Conservation (phyloP, 2,797 vertebrate species). For the Rhynchotus rufescens region DNA sequence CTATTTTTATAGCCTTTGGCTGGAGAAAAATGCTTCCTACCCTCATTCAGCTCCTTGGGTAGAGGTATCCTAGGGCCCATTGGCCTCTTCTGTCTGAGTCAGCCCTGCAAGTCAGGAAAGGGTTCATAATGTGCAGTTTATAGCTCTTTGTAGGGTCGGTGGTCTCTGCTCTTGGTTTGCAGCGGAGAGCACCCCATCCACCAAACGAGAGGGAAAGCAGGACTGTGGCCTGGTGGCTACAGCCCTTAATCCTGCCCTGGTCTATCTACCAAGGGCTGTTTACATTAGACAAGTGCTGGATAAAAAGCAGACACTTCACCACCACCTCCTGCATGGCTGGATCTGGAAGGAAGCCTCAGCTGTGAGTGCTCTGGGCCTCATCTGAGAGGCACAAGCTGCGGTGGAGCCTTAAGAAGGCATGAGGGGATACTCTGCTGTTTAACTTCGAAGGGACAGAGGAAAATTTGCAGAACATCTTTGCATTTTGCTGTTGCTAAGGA, state of each 20-base stretch:
- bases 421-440: neutral
- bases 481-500: neutral
- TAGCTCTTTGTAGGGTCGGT: neutral
- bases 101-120: neutral
- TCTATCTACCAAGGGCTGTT: neutral
- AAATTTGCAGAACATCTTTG: neutral
- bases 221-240: neutral
- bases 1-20: neutral
- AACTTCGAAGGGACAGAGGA: neutral
- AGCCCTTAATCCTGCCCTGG: neutral
- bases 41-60: rapidly evolving
- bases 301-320: neutral
- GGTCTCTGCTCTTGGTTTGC: neutral
- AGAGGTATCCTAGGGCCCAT: neutral
- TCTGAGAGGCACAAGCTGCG: neutral
- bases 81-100: neutral
- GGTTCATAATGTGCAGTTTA: neutral
- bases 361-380: neutral
- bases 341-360: neutral
- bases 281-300: neutral
- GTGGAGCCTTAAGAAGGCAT: neutral
- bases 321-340: neutral
- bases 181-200: rapidly evolving
- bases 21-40: neutral
- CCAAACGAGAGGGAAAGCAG: neutral